Percentiles rank a stretch among this genome's conserved stretches.
phyloP scores from a whole-genome alignment of 1,140 invertebrate species.

The Drosophila setifemur region DNA sequence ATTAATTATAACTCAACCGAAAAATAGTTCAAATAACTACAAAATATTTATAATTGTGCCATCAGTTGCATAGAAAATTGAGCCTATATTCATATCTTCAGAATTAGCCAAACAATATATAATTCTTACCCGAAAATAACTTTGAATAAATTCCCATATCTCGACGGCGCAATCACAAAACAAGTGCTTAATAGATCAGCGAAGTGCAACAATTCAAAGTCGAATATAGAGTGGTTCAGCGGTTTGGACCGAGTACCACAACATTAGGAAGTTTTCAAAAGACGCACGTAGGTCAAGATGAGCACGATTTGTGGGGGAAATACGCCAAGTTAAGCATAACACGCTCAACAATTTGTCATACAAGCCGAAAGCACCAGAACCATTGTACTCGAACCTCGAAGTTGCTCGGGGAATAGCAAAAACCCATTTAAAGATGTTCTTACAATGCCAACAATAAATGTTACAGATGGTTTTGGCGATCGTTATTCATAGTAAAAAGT shows the following conservation, averaged over 20 bases:
- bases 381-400: conserved; percentile 5
- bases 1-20: no score
- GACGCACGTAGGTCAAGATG: conserved; percentile 65
- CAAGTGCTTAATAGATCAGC: not conserved
- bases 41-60: no score
- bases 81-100: no score
- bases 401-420: not conserved
- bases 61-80: no score
- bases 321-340: conserved; percentile 29
- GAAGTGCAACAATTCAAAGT: conserved; percentile 37
- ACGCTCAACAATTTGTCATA: conserved; percentile 26
- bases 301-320: conserved; percentile 52
- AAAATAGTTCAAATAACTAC: no score
- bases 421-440: conserved; percentile 4
- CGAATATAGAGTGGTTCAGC: conserved; percentile 32
- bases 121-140: conserved; percentile 8
- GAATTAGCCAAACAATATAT: no score
- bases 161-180: conserved; percentile 1
- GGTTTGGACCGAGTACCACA: conserved; percentile 1
- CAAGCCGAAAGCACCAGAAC: conserved; percentile 12
- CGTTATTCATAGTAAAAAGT: conserved; percentile 13
- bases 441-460: not conserved
- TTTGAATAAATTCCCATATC: conserved; percentile 4
- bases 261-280: conserved; percentile 33
- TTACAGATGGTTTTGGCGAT: not conserved